phyloP scores from a whole-genome alignment of 2,888 invertebrate genomes.

The Leptopterna dolabrata region DNA sequence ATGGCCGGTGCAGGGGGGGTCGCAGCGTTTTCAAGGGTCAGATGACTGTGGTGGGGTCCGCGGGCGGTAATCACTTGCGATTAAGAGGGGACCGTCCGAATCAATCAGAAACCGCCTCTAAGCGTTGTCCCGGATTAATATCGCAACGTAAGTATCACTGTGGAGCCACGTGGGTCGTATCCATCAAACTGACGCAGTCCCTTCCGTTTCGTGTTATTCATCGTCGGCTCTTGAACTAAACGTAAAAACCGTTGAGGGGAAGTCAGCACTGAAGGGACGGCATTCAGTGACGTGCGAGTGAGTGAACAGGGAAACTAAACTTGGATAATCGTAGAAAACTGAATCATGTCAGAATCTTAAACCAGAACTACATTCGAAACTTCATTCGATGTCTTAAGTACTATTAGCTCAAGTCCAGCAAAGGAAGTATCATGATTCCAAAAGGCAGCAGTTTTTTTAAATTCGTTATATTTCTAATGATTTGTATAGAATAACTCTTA shows the following conservation, averaged over 20 bases:
- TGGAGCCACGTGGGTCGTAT: not conserved
- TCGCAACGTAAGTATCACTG: constrained; percentile 14
- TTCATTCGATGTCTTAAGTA: too few species aligned
- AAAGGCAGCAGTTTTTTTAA: too few species aligned
- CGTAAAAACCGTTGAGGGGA: not conserved
- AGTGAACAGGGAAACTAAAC: too few species aligned
- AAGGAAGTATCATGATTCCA: too few species aligned
- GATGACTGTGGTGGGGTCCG: not conserved
- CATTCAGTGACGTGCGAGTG: too few species aligned
- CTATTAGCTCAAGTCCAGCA: too few species aligned
- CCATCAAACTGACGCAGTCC: constrained; percentile 24
- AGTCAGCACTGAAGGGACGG: not conserved
- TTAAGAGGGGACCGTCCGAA: constrained; percentile 34
- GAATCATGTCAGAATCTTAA: too few species aligned
- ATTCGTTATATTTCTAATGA: too few species aligned
- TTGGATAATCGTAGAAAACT: too few species aligned
- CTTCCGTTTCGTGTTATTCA: not conserved
- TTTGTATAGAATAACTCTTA: too few species aligned
- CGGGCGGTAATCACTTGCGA: constrained; percentile 46
- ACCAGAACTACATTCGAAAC: too few species aligned
- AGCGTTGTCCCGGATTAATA: constrained; percentile 20
- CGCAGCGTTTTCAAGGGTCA: not conserved
- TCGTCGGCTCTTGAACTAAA: not conserved
- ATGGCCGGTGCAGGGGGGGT: not conserved
- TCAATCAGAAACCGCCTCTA: constrained; percentile 41